These are phyloP conservation scores for Cynaeus angustus DNA, from an alignment of 2,888 invertebrate genomes.

Conservation along the genomic window DNA sequence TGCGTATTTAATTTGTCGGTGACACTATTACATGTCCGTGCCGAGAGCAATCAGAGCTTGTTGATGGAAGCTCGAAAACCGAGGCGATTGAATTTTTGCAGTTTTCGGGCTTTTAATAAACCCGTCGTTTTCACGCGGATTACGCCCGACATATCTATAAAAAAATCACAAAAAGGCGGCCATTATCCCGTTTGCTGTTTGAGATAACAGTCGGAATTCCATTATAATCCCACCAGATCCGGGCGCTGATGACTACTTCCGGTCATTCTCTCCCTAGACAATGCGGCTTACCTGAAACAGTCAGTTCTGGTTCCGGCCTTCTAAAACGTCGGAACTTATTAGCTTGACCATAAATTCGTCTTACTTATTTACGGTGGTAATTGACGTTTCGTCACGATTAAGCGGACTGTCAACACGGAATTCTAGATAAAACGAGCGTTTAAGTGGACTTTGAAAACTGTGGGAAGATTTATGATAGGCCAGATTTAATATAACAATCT, in stretches of 20 bases:
- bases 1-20: constrained; percentile 28
- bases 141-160: constrained; percentile 7
- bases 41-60: neutral
- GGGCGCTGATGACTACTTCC: constrained; percentile 57
- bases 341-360: constrained; percentile 30
- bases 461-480: constrained; percentile 54
- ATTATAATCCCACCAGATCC: constrained; percentile 58
- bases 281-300: constrained; percentile 58
- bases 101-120: constrained; percentile 8
- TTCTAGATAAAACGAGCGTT: constrained; percentile 49
- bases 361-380: constrained; percentile 38
- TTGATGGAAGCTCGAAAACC: neutral
- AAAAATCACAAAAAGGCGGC: constrained; percentile 20
- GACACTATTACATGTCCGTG: constrained; percentile 14
- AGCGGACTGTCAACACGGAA: constrained; percentile 9
- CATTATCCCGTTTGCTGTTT: constrained; percentile 40
- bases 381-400: constrained; percentile 27
- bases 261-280: constrained; percentile 58
- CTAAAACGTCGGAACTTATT: constrained; percentile 47
- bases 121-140: constrained; percentile 13
- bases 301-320: constrained; percentile 54
- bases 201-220: constrained; percentile 51
- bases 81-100: neutral
- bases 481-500: constrained; percentile 57
- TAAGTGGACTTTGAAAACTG: constrained; percentile 51